phyloP scores from a whole-genome alignment of 2,113 vertebrate species.

The Semnopithecus entellus region DNA sequence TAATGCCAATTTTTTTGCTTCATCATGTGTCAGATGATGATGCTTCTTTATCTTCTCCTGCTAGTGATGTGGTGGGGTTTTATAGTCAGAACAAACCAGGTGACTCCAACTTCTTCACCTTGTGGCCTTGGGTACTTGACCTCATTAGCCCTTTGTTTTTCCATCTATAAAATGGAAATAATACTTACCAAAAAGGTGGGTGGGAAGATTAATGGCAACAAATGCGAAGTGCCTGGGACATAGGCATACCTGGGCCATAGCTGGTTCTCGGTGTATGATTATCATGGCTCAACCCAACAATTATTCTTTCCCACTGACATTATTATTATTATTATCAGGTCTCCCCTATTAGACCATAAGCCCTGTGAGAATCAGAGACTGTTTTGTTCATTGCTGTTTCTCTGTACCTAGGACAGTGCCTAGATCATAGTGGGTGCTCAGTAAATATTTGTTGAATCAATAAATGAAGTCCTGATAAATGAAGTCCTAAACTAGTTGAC shows the following conservation, averaged over 20 bases:
- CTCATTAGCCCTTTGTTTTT: background rate
- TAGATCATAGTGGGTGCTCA: background rate
- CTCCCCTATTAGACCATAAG: background rate
- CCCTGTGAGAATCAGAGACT: background rate
- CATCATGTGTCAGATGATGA: background rate
- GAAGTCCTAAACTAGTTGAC: conserved; percentile 5
- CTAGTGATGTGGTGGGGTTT: background rate
- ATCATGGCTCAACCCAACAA: background rate
- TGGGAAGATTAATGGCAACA: background rate
- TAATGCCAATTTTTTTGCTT: background rate
- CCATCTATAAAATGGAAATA: conserved; percentile 19
- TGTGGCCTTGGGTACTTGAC: background rate
- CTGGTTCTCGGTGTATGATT: background rate
- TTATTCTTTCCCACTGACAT: background rate
- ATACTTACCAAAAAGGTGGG: background rate
- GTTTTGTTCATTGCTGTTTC: background rate
- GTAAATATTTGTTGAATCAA: background rate
- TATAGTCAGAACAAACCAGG: background rate
- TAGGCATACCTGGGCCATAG: background rate
- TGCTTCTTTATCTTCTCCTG: background rate
- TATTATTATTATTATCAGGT: background rate
- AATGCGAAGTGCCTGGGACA: background rate
- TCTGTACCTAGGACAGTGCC: background rate
- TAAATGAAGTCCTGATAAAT: background rate
- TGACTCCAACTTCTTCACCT: background rate